phyloP scores from a whole-genome alignment of 2,888 invertebrate genomes.

The Psococerastis gibbosa region DNA sequence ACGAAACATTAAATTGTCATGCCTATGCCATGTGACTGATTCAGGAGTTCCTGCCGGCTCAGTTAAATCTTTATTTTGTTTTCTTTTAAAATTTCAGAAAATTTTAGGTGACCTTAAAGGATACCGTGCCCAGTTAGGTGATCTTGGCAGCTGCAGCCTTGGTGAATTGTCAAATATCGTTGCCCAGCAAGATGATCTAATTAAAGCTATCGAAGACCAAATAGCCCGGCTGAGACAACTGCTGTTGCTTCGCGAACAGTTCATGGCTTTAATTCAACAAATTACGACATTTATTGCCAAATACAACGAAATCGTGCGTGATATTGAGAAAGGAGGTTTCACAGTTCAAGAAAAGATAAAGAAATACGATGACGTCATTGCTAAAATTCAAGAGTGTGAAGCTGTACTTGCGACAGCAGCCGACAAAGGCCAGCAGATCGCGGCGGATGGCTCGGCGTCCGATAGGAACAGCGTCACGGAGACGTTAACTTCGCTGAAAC shows the following conservation, averaged over 20 bases:
- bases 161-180: slow-evolving; percentile 62
- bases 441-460: slow-evolving; percentile 70
- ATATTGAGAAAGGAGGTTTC: slow-evolving; percentile 67
- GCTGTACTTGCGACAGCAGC: slow-evolving; percentile 68
- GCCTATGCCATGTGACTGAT: too few species aligned
- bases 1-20: too few species aligned
- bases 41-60: too few species aligned
- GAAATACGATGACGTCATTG: slow-evolving; percentile 62
- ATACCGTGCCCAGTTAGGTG: slow-evolving; percentile 47
- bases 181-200: slow-evolving; percentile 68
- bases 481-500: slow-evolving; percentile 68
- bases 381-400: slow-evolving; percentile 78
- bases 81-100: too few species aligned
- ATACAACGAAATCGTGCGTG: slow-evolving; percentile 65
- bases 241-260: slow-evolving; percentile 67
- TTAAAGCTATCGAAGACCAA: slow-evolving; percentile 69
- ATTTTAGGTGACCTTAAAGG: slow-evolving; percentile 58
- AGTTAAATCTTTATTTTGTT: too few species aligned
- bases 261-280: slow-evolving; percentile 67
- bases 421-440: slow-evolving; percentile 86
- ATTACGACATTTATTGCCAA: slow-evolving; percentile 74
- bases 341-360: slow-evolving; percentile 73
- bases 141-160: slow-evolving; percentile 45
- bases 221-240: slow-evolving; percentile 61
- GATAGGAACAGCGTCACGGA: slow-evolving; percentile 77